Conservation (phyloP, 1,140 invertebrate genomes). For the Neodiprion pinetum region DNA sequence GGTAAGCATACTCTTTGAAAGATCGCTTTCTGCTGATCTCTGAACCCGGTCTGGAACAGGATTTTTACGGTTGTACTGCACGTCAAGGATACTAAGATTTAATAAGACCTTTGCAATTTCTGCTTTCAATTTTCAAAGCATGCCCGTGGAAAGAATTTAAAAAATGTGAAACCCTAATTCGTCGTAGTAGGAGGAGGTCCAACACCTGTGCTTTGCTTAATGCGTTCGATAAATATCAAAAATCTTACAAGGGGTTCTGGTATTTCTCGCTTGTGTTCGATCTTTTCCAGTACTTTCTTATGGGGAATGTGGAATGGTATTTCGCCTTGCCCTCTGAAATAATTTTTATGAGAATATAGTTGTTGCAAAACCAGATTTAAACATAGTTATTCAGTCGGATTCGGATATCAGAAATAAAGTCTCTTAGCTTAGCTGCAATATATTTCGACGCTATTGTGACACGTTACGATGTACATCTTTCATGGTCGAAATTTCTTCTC, state of each 20-base stretch:
- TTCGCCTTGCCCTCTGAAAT: slow-evolving; percentile 55
- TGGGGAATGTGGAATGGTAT: slow-evolving; percentile 67
- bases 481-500: not conserved
- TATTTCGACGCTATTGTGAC: too few relatives aligned
- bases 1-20: slow-evolving; percentile 28
- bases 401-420: too few relatives aligned
- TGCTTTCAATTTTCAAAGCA: too few relatives aligned
- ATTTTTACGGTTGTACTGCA: not conserved
- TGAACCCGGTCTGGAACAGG: slow-evolving; percentile 38
- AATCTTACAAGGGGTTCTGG: slow-evolving; percentile 64
- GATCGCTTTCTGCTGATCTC: slow-evolving; percentile 33
- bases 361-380: too few relatives aligned
- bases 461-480: too few relatives aligned
- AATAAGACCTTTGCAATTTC: too few relatives aligned
- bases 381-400: too few relatives aligned
- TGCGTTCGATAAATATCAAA: not conserved
- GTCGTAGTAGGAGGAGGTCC: not conserved
- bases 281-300: slow-evolving; percentile 64
- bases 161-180: too few relatives aligned
- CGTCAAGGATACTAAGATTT: not conserved
- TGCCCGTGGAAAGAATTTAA: too few relatives aligned
- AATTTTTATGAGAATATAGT: too few relatives aligned
- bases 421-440: too few relatives aligned
- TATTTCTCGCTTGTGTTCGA: slow-evolving; percentile 60
- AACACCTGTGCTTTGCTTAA: not conserved